Evolutionary conservation across 2,888 invertebrate species (phyloP), one percentile per base, ranked within the genome.

Genomic region (Stenichneumon culpator): DNA sequence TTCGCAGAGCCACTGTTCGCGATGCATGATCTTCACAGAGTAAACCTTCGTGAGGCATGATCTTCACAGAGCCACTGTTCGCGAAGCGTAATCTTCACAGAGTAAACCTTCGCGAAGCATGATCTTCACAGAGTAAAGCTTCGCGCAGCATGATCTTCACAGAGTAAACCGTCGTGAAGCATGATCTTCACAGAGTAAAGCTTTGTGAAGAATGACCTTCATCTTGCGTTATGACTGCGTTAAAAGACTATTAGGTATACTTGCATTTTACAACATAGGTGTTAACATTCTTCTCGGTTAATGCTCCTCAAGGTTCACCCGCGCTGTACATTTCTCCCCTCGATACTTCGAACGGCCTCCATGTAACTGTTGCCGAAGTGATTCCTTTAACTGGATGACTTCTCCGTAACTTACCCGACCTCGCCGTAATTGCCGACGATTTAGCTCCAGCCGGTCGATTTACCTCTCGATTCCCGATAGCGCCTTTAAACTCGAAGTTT

Each of bases 401-500:
- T 54, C 28, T 36, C 44, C 57, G 68, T 69, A 78, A 68, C 57
- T 70, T 68, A 68, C 57, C 28, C 68, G 39, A 77, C 77, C 77
- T 77, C 77, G 67, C 50, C 32, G 32, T 36, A 54, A 67, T 54
- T 39, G 52, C 67, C 54, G 39, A 77, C 54, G 39, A 67, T 75
- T 75, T 75, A 36, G 36, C 72, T 72, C 52, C 52, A n/a, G 39
- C 67, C 67, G 36, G 14, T 39, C 77, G 77, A 77, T 77, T 77
- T 67, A 77, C 77, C 39, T 50, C 54, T 32, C 39, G 67, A 25
- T 77, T 52, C 54, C 19, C 47, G 32, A 72, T 36, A 54, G 19
- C 54, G 19, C 19, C 19, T 72, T 72, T 72, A 54, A 32, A 54
- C 54, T 72, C 32, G 50, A 54, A 52, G 67, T 36, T 52, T 16